A percentile compares a stretch with the other conserved stretches of the same genome.
Conservation (phyloP, 2,113 vertebrate genomes). For the Scolopax mira region DNA sequence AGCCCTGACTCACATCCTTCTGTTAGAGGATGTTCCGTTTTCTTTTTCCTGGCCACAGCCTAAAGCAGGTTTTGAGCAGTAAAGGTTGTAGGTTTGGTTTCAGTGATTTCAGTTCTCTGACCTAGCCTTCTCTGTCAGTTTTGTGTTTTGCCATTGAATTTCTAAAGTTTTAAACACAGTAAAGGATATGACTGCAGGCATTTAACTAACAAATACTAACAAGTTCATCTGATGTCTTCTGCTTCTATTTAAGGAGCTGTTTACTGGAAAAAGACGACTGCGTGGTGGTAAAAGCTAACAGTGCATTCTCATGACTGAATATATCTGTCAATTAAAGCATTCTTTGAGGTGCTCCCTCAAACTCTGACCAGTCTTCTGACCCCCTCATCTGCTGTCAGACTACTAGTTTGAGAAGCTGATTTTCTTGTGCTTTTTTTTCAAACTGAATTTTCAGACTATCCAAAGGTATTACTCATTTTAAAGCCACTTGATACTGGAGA, state of each 20-base stretch:
- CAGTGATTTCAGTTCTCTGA: not conserved
- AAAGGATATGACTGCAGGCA: not conserved
- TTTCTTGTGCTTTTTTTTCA: not conserved
- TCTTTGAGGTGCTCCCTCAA: not conserved
- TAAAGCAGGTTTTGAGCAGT: not conserved
- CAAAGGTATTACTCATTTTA: rapidly evolving
- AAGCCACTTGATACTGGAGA: not conserved
- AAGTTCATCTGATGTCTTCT: not conserved
- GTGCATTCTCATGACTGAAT: not conserved
- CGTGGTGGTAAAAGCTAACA: not conserved
- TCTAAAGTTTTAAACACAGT: not conserved
- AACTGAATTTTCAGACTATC: not conserved
- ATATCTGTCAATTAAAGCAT: not conserved
- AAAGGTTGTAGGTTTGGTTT: not conserved
- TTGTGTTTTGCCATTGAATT: not conserved
- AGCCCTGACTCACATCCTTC: not conserved
- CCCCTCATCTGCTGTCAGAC: not conserved
- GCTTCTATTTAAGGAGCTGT: not conserved
- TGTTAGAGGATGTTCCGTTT: not conserved
- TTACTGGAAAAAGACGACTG: not conserved
- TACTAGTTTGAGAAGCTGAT: not conserved
- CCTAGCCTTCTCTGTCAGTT: not conserved
- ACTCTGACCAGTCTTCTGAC: not conserved
- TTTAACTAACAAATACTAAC: not conserved
- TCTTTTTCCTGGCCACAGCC: not conserved